A percentile compares a stretch with the other conserved stretches of the same genome.
These are phyloP conservation scores for Acanthosepion pharaonis DNA, from an alignment of 2,888 invertebrate genomes.

Conservation along the genomic window DNA sequence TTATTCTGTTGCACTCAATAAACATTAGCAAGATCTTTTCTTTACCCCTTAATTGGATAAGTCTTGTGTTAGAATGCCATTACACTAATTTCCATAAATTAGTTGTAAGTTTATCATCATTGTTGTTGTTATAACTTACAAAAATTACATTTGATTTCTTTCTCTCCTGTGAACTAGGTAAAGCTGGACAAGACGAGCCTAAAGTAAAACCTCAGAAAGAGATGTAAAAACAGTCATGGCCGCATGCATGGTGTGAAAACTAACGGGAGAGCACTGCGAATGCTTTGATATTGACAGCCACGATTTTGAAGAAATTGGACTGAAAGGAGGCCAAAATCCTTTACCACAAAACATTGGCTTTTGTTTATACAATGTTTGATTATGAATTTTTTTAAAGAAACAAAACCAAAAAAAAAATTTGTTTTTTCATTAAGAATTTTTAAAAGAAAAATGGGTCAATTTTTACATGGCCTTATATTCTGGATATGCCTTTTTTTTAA, in stretches of 20 bases:
- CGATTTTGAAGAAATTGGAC: background rate
- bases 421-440: background rate
- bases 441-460: background rate
- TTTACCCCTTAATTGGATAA: too few relatives aligned
- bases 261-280: background rate
- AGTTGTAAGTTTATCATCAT: background rate
- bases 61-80: too few relatives aligned
- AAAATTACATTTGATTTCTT: background rate
- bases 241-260: background rate
- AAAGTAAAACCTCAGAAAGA: background rate
- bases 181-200: background rate
- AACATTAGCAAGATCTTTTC: too few relatives aligned
- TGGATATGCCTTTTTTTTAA: background rate
- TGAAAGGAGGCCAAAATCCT: background rate
- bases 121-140: background rate
- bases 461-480: background rate
- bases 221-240: background rate
- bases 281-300: background rate
- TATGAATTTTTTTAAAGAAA: background rate
- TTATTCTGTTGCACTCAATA: too few relatives aligned
- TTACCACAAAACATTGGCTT: background rate
- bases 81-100: too few relatives aligned
- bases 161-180: background rate
- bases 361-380: constrained; percentile 33
- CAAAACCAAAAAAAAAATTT: background rate